Base-by-base conservation (phyloP, 2,797 vertebrate species). In the Acrossocheilus fasciatus region DNA sequence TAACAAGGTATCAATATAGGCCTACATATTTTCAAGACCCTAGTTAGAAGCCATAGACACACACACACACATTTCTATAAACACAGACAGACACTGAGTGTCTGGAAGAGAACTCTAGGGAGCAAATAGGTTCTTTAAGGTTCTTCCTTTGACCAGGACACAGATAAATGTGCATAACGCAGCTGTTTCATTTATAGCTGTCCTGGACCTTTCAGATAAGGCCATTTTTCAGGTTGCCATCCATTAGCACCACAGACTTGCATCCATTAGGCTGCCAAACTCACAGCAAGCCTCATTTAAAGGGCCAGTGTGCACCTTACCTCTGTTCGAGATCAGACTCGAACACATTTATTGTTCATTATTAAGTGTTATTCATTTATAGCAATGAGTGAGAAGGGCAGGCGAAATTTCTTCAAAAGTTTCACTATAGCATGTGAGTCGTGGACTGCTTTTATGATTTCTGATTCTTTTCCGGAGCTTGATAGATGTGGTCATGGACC, bases 121-220 rank as follows among this genome's bases (percentile, higher is more conserved):
- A 70, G 62, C 36, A 81, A 93, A 91, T 92, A 88, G 84, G 84
- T 87, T 90, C 87, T 90, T 86, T 83, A 85, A 92, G 91, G 90
- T 93, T 91, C 89, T 91, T 86, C 68, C 89, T 82, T 69, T 90
- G 91, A 88, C 91, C 92, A 77, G 90, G 92, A 92, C 91, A 89
- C 88, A 91, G 92, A 94, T 94, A 93, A 95, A 95, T 95, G 94
- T 91, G 91, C 90, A 88, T 85, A 73, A 90, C n/a, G 69, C 39
- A 88, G 93, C 93, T 92, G 94, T 94, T 95, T 94, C 91, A 95
- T 95, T 95, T 93, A 94, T 93, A 93, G 93, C 93, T 92, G 93
- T 94, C 93, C 88, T 86, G 91, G 91, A 93, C 93, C 93, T 94
- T 95, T 95, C 93, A 93, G 92, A 95, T 93, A 90, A 94, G 92